Percentiles rank a stretch among this genome's conserved stretches.
phyloP scores from a whole-genome alignment of 2,113 vertebrate genomes.

The Etheostoma cragini region DNA sequence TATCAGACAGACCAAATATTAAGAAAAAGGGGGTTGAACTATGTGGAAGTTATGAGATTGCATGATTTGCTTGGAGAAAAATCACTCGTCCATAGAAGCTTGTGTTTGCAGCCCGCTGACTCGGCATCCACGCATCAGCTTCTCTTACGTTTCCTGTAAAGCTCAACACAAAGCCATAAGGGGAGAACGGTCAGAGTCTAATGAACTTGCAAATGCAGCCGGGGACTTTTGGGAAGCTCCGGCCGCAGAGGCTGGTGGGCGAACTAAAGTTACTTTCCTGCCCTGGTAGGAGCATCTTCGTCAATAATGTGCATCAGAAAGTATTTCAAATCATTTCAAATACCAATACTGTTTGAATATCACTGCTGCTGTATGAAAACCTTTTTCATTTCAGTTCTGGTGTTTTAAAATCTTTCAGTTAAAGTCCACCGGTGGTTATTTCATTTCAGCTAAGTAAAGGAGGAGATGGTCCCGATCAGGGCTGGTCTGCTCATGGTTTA shows the following conservation, averaged over 20 bases:
- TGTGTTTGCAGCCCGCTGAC: constrained; percentile 44
- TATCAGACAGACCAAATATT: constrained; percentile 36
- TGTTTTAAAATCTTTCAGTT: neutral
- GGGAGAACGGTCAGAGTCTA: neutral
- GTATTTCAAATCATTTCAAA: constrained; percentile 20
- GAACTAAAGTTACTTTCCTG: neutral
- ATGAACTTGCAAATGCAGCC: constrained; percentile 18
- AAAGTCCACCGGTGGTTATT: constrained; percentile 14
- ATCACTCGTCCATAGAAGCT: constrained; percentile 49
- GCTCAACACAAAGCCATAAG: constrained; percentile 68
- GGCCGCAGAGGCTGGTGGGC: neutral
- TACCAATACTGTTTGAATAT: neutral
- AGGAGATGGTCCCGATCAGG: neutral
- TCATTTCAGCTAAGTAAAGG: too few species aligned
- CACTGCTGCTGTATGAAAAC: constrained; percentile 10
- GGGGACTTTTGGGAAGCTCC: neutral
- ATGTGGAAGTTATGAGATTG: constrained; percentile 48
- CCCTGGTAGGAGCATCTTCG: neutral
- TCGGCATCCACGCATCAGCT: constrained; percentile 9
- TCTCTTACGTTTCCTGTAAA: constrained; percentile 28
- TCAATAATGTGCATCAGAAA: neutral
- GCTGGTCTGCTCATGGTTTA: neutral
- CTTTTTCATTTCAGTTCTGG: neutral
- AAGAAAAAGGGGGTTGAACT: neutral
- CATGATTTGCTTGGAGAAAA: constrained; percentile 68